phyloP scores from a whole-genome alignment of 2,797 vertebrate genomes.

The Esox lucius region DNA sequence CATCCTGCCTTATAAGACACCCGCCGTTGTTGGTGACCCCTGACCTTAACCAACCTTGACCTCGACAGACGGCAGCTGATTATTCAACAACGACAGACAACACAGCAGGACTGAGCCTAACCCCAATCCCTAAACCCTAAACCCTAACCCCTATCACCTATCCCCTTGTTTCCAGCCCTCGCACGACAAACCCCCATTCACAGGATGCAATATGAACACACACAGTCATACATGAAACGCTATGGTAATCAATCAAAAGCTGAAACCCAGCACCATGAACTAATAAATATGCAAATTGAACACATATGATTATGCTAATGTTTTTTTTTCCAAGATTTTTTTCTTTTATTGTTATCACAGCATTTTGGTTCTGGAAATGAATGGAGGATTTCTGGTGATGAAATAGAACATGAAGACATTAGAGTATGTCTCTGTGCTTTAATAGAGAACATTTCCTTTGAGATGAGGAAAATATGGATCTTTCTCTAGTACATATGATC shows the following conservation, averaged over 20 bases:
- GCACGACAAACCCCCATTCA: conserved; percentile 49
- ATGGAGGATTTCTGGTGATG: not conserved
- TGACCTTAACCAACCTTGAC: conserved; percentile 78
- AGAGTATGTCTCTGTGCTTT: not conserved
- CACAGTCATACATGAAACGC: conserved; percentile 36
- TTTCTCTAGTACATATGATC: not conserved
- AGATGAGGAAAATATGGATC: not conserved
- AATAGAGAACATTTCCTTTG: no score
- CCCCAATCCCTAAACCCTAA: conserved; percentile 46
- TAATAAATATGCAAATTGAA: conserved; percentile 49
- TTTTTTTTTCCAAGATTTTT: conserved; percentile 19
- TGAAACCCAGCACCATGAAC: conserved; percentile 54
- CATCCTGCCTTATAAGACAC: conserved; percentile 54
- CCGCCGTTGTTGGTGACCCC: conserved; percentile 68
- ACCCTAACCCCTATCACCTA: conserved; percentile 39
- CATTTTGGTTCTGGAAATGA: conserved; percentile 10
- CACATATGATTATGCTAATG: conserved; percentile 47
- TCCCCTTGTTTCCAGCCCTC: conserved; percentile 22
- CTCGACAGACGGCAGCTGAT: conserved; percentile 70
- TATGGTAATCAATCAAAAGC: conserved; percentile 53
- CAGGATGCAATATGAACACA: conserved; percentile 34
- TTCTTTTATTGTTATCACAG: not conserved
- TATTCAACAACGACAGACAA: conserved; percentile 59
- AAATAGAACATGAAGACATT: not conserved
- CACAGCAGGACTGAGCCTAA: conserved; percentile 34